Conservation (phyloP, 2,888 invertebrate genomes). For the Brenthis daphne region DNA sequence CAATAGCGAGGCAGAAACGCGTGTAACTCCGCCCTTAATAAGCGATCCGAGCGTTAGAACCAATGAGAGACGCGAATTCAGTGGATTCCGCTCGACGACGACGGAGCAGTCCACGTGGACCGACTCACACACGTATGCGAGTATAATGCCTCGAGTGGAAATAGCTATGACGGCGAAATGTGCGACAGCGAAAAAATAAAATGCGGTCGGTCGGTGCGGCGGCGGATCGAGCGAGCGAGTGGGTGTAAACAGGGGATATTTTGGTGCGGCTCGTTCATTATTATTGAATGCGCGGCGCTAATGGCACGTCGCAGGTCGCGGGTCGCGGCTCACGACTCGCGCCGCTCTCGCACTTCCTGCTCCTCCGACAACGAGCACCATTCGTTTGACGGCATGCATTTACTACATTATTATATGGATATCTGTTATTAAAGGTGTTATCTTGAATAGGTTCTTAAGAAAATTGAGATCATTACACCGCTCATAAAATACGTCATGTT, state of each 20-base stretch:
- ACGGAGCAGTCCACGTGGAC: constrained; percentile 79
- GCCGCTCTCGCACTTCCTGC: constrained; percentile 37
- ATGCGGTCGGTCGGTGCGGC: constrained; percentile 80
- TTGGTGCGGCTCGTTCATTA: constrained; percentile 81
- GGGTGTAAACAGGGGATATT: constrained; percentile 82
- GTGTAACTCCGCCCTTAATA: constrained; percentile 83
- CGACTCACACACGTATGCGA: constrained; percentile 71
- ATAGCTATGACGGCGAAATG: constrained; percentile 83
- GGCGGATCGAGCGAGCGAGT: constrained; percentile 66
- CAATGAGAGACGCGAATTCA: constrained; percentile 59
- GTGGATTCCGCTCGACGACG: constrained; percentile 72
- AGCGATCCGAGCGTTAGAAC: constrained; percentile 70
- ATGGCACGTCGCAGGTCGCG: constrained; percentile 68
- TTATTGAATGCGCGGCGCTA: constrained; percentile 79
- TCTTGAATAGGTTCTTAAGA: constrained; percentile 7
- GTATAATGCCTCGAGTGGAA: constrained; percentile 82
- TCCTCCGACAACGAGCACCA: constrained; percentile 20
- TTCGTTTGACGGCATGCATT: constrained; percentile 29
- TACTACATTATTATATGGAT: constrained; percentile 34
- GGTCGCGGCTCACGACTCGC: constrained; percentile 44
- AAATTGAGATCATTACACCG: constrained; percentile 11
- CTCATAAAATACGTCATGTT: constrained; percentile 17
- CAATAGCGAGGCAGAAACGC: constrained; percentile 61
- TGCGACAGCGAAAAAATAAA: constrained; percentile 83
- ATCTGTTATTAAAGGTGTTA: constrained; percentile 7